Base-by-base conservation (phyloP, 2,888 invertebrate species). In the Chrysotoxum bicinctum region DNA sequence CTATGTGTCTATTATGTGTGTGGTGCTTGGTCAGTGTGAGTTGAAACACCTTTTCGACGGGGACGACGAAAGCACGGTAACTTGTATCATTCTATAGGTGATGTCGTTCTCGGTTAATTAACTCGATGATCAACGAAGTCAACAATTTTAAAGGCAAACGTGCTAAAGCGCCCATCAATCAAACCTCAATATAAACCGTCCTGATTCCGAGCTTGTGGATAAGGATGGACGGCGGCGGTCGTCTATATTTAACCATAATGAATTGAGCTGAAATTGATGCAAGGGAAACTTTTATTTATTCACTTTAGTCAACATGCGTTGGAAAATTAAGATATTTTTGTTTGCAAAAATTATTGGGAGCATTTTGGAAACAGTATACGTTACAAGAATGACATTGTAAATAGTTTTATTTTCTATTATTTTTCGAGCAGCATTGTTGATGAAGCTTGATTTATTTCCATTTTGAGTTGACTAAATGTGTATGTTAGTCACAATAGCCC, bases 121-220 rank as follows among this genome's bases (percentile, higher is more conserved):
- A 78, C 69, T 74, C 32, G 62, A 69, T 78, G 68, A 73, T 32
- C 73, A 52, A 62, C 72, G 45, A 68, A 62, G 66, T 72, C 64
- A 76, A 70, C 70, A 70, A 76, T 76, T 81, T 81, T 43, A 76
- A 81, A 82, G 81, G 72, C 66, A 72, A 77, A 77, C 68, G 43
- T 60, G 77, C 30, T 7, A 30, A 56, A 26, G 50, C 32, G 19
- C n/a, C 60, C 73, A 62, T 83, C 82, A 83, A 73, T 75, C 73
- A 68, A 40, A 62, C 3, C 10, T 62, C 73, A 69, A 69, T 69
- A 45, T 48, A 52, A 32, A 48, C 8, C 3, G 10, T 45, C 16
- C 19, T 45, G 43, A 43, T 3, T 43, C 43, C 8, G 3, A 43
- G 3, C 9, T 8, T n/a, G 9, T 16, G 35, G 9, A 1, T 6